These are phyloP conservation scores for Xestia ashworthii DNA, from an alignment of 2,888 invertebrate species.

Conservation along the genomic window DNA sequence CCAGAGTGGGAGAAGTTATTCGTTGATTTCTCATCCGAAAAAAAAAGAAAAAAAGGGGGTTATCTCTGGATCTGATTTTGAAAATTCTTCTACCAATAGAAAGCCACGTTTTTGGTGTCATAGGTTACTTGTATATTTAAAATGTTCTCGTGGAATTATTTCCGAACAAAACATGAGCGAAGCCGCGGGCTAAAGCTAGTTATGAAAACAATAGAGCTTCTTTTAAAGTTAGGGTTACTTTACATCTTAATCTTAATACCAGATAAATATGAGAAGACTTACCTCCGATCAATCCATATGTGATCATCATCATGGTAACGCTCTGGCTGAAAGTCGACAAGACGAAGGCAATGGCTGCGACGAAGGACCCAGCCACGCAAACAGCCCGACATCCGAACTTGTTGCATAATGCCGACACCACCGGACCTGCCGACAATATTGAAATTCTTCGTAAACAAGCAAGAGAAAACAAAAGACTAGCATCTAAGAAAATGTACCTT, in stretches of 20 bases:
- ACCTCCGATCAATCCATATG: slow-evolving; percentile 98
- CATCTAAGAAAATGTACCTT: no score
- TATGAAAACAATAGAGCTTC: background rate
- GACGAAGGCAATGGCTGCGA: slow-evolving; percentile 96
- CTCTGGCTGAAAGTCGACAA: slow-evolving; percentile 96
- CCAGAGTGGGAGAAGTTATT: no score
- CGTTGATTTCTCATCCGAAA: no score
- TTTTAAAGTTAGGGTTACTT: background rate
- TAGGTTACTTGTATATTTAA: no score
- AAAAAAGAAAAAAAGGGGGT: no score
- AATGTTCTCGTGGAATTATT: no score
- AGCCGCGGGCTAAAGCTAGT: no score
- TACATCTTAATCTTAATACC: background rate
- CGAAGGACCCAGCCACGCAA: slow-evolving; percentile 97
- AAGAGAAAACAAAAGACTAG: slow-evolving; percentile 9
- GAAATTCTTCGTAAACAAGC: slow-evolving; percentile 30
- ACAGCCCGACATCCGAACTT: slow-evolving; percentile 98
- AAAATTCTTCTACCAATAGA: no score
- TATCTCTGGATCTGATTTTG: no score
- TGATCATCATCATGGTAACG: slow-evolving; percentile 97
- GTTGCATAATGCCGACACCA: slow-evolving; percentile 98
- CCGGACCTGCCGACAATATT: slow-evolving; percentile 92
- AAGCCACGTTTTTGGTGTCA: no score
- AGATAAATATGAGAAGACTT: slow-evolving; percentile 65
- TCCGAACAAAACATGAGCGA: no score